phyloP scores from a whole-genome alignment of 2,888 invertebrate species.

The Aphodius sticticus region DNA sequence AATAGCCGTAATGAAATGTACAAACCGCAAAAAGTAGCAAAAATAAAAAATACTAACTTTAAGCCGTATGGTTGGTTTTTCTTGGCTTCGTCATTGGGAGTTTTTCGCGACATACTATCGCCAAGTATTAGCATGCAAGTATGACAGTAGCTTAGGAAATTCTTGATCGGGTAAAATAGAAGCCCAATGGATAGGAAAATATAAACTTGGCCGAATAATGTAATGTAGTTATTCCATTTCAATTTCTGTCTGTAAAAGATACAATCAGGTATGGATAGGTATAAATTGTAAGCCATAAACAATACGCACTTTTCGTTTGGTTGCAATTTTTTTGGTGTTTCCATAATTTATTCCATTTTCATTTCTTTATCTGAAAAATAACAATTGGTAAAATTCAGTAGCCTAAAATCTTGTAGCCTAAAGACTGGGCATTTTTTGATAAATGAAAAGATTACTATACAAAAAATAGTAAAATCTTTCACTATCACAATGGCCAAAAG shows the following conservation, averaged over 20 bases:
- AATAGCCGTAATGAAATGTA: background rate
- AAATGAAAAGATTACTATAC: too few relatives aligned
- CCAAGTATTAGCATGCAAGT: background rate
- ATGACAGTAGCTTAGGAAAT: background rate
- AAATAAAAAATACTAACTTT: background rate
- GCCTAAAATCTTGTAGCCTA: too few relatives aligned
- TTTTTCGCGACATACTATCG: background rate
- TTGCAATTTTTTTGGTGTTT: background rate
- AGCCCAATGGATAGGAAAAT: background rate
- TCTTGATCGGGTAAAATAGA: background rate
- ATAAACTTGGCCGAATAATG: background rate
- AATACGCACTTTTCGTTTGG: background rate
- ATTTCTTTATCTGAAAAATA: background rate
- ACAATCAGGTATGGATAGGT: background rate
- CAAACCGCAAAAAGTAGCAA: background rate
- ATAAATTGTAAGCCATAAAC: background rate
- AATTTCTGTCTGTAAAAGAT: background rate
- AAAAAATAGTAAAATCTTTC: too few relatives aligned
- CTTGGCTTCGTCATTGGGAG: background rate
- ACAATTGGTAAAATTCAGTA: too few relatives aligned
- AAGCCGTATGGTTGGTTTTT: background rate
- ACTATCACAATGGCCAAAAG: too few relatives aligned
- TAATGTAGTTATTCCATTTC: background rate
- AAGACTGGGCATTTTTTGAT: too few relatives aligned
- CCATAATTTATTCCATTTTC: background rate